These are phyloP conservation scores for Paramormyrops kingsleyae DNA, from an alignment of 2,113 vertebrate genomes.

Conservation along the genomic window DNA sequence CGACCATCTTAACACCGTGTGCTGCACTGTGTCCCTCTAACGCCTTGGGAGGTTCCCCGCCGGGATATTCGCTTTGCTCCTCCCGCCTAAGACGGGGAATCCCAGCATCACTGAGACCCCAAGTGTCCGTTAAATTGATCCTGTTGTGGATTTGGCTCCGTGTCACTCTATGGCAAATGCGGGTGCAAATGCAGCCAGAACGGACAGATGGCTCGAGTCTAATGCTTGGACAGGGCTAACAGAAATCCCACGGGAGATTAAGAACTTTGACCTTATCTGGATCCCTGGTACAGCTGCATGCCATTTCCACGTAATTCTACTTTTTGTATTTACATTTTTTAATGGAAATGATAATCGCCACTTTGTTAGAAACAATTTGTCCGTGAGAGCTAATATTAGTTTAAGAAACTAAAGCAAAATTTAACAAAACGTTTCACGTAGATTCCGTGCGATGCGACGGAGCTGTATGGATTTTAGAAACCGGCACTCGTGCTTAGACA, in stretches of 20 bases:
- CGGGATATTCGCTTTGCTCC: neutral
- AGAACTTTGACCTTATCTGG: neutral
- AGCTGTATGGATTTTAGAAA: neutral
- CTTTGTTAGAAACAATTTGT: neutral
- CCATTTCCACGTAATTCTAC: neutral
- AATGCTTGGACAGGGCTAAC: neutral
- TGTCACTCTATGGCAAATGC: neutral
- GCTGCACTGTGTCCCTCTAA: neutral
- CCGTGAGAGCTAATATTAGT: neutral
- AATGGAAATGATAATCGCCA: neutral
- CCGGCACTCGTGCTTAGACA: neutral
- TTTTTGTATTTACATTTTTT: neutral
- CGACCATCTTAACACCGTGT: neutral
- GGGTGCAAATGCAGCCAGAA: neutral
- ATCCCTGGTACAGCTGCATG: neutral
- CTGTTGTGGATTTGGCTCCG: neutral
- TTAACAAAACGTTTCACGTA: neutral
- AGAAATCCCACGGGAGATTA: neutral
- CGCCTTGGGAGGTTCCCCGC: neutral
- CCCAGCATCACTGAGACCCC: no score
- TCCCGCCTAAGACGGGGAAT: neutral
- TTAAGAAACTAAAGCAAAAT: neutral
- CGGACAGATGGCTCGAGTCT: neutral
- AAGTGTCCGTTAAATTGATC: slow-evolving; percentile 3
- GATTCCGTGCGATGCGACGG: neutral